Percentiles rank a stretch among this genome's conserved stretches.
Evolutionary conservation across 2,113 vertebrate species (phyloP).

Genomic region (Ptychochromis oligacanthus): DNA sequence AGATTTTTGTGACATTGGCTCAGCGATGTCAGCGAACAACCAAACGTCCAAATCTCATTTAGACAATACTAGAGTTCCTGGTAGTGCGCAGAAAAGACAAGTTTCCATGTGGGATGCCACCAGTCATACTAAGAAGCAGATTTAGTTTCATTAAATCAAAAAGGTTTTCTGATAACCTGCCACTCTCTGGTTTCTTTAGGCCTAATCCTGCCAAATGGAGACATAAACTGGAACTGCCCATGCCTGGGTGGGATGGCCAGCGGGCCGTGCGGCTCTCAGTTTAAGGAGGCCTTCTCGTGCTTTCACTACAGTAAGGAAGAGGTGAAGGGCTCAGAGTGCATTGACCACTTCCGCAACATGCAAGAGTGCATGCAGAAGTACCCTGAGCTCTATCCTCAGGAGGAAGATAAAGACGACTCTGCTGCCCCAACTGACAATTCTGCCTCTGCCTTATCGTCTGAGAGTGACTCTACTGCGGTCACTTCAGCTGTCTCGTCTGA

Average conservation of each 20-base stretch:
- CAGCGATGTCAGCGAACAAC: neutral
- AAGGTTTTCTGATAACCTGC: neutral
- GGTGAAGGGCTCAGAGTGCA: slow-evolving; percentile 94
- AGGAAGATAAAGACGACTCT: slow-evolving; percentile 84
- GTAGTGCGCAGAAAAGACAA: neutral
- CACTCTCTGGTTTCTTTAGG: slow-evolving; percentile 74
- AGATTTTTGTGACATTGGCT: neutral
- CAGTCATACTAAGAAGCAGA: no score
- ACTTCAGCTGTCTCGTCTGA: slow-evolving; percentile 14
- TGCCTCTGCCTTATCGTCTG: slow-evolving; percentile 39
- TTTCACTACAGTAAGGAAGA: slow-evolving; percentile 97
- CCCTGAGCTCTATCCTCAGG: slow-evolving; percentile 95
- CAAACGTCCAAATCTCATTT: neutral
- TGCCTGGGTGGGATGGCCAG: slow-evolving; percentile 98
- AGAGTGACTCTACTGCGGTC: slow-evolving; percentile 40
- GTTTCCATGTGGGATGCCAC: neutral
- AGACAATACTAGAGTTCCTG: neutral
- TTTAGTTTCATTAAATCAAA: neutral
- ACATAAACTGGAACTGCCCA: slow-evolving; percentile 98
- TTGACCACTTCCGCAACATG: slow-evolving; percentile 93
- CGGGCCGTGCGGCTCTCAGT: slow-evolving; percentile 94
- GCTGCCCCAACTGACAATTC: neutral
- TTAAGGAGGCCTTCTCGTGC: slow-evolving; percentile 97
- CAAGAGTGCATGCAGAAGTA: slow-evolving; percentile 98
- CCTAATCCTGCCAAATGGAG: slow-evolving; percentile 92